These are phyloP conservation scores for Gobio occitaniae DNA, from an alignment of 2,797 vertebrate genomes.

Conservation along the genomic window DNA sequence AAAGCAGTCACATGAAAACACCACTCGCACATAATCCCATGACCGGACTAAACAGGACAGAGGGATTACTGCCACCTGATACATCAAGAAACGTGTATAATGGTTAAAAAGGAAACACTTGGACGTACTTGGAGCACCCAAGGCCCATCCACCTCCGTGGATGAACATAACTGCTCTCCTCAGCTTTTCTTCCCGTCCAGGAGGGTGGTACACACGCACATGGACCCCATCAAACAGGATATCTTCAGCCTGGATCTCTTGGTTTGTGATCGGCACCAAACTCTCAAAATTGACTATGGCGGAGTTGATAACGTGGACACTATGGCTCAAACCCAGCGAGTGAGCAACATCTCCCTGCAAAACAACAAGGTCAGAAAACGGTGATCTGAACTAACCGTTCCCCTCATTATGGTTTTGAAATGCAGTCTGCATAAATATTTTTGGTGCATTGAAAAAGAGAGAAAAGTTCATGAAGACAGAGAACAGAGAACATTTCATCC, in stretches of 20 bases:
- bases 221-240: constrained; percentile 84
- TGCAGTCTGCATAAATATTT: background rate
- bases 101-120: background rate
- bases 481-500: background rate
- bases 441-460: constrained; percentile 13
- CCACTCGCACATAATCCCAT: constrained; percentile 6
- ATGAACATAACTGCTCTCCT: constrained; percentile 87
- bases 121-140: constrained; percentile 87
- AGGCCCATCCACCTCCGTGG: constrained; percentile 93
- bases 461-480: constrained; percentile 21
- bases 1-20: constrained; percentile 35
- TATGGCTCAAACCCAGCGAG: constrained; percentile 81
- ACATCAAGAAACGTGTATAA: constrained; percentile 7
- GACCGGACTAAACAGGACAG: background rate
- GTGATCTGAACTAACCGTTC: constrained; percentile 26
- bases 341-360: constrained; percentile 81
- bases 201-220: constrained; percentile 88
- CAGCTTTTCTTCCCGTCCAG: constrained; percentile 72
- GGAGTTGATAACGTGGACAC: constrained; percentile 75
- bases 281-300: constrained; percentile 70
- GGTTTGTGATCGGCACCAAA: constrained; percentile 64
- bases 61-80: background rate
- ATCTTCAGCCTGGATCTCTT: constrained; percentile 82
- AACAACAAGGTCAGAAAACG: constrained; percentile 23
- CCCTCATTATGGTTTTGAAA: constrained; percentile 41